phyloP scores from a whole-genome alignment of 2,797 vertebrate genomes.

The Xerus rutilus region DNA sequence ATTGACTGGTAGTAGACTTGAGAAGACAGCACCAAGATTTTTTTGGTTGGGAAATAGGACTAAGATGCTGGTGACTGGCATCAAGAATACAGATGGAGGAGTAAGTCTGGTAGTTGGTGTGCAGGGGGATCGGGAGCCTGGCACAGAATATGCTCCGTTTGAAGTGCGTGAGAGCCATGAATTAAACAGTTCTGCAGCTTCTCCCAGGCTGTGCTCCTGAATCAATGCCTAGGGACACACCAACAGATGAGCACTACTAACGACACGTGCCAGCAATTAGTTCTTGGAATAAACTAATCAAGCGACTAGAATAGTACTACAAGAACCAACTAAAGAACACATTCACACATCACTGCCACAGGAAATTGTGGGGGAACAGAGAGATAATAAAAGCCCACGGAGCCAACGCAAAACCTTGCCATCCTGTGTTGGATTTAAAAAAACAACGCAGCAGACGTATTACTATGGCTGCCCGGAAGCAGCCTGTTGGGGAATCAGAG shows the following conservation, averaged over 20 bases:
- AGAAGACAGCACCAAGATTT: not conserved
- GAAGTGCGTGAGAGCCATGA: not conserved
- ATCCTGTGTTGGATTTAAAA: not conserved
- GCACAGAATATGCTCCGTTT: not conserved
- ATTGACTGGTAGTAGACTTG: not conserved
- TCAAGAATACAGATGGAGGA: not conserved
- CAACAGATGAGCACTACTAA: not conserved
- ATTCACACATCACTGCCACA: slow-evolving; percentile 55
- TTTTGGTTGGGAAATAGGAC: not conserved
- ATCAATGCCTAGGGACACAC: not conserved
- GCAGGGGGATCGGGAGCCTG: not conserved
- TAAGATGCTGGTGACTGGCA: not conserved
- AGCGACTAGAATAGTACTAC: slow-evolving; percentile 58
- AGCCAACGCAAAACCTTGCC: not conserved
- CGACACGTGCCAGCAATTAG: slow-evolving; percentile 59
- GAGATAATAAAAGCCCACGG: slow-evolving; percentile 58
- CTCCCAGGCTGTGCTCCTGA: not conserved
- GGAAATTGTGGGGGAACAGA: slow-evolving; percentile 40
- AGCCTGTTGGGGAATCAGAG: not conserved
- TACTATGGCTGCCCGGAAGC: not conserved
- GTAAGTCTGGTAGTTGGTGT: not conserved
- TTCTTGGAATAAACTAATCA: slow-evolving; percentile 55
- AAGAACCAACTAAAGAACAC: slow-evolving; percentile 1
- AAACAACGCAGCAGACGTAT: not conserved
- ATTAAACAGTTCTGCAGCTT: not conserved